Evolutionary conservation across 1,140 invertebrate genomes (phyloP).

Genomic region (Microplitis demolitor): DNA sequence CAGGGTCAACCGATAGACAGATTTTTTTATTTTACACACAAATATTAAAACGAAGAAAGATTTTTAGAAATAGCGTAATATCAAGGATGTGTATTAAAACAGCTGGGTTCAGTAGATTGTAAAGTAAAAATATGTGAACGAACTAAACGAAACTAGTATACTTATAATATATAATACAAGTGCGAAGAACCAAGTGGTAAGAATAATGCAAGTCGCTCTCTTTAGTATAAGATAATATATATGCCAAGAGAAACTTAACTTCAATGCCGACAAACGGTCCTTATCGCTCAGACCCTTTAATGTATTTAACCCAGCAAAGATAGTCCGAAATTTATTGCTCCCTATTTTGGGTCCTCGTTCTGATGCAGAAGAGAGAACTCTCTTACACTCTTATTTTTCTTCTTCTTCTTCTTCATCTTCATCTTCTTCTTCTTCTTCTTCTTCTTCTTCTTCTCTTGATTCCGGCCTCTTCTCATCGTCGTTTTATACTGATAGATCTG

Average conservation of each 20-base stretch:
- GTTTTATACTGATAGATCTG: background rate
- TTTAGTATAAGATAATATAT: background rate
- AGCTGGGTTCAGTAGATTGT: too few relatives aligned
- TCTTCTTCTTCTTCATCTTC: background rate
- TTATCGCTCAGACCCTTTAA: constrained; percentile 61
- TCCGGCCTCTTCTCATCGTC: background rate
- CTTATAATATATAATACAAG: too few relatives aligned
- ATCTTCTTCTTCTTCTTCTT: too few relatives aligned
- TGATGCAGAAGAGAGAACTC: background rate
- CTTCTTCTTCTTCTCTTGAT: background rate
- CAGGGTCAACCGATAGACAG: too few relatives aligned
- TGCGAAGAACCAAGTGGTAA: background rate
- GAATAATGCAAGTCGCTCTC: background rate
- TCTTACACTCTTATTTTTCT: background rate
- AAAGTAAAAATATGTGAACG: too few relatives aligned
- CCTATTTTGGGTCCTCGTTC: constrained; percentile 54
- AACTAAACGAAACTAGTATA: too few relatives aligned
- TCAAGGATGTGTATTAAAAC: too few relatives aligned
- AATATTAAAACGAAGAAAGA: too few relatives aligned
- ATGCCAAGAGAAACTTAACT: constrained; percentile 5
- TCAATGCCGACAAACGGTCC: constrained; percentile 28
- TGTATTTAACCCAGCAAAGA: constrained; percentile 60
- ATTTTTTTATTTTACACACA: too few relatives aligned
- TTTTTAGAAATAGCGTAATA: too few relatives aligned
- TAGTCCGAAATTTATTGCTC: constrained; percentile 60